Conservation (phyloP, 53 echinoderm and acorn worm genomes). For the Hippasteria phrygiana region DNA sequence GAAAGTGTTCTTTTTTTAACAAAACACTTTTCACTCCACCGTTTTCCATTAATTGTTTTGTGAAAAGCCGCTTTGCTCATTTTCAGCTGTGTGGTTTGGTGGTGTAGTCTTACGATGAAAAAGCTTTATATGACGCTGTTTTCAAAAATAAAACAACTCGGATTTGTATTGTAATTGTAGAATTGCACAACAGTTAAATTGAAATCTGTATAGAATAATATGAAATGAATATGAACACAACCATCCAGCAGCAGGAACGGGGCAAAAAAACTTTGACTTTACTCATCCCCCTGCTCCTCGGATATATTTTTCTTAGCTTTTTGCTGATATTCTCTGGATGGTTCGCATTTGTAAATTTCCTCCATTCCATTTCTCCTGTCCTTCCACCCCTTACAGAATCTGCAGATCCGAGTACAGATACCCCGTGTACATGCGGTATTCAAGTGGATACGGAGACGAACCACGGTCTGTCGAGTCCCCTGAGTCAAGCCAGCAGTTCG, state of each 20-base stretch:
- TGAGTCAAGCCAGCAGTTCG: constrained; percentile 58
- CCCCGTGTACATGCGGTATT: constrained; percentile 68
- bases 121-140: too few species aligned
- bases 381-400: constrained; percentile 52
- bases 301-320: background rate
- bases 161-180: too few species aligned
- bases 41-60: background rate
- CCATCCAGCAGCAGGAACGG: too few species aligned
- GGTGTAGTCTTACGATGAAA: background rate
- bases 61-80: constrained; percentile 18
- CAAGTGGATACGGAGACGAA: constrained; percentile 51
- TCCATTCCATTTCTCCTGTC: background rate
- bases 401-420: constrained; percentile 78
- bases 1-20: background rate
- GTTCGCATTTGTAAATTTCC: background rate
- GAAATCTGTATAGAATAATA: too few species aligned
- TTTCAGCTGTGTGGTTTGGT: constrained; percentile 14
- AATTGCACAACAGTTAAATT: background rate
- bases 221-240: too few species aligned
- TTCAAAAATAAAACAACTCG: background rate
- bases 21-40: background rate
- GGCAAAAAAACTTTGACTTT: too few species aligned
- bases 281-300: background rate
- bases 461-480: constrained; percentile 58
- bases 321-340: background rate